Conservation (phyloP, 2,797 vertebrate species). For the Lacerta agilis region DNA sequence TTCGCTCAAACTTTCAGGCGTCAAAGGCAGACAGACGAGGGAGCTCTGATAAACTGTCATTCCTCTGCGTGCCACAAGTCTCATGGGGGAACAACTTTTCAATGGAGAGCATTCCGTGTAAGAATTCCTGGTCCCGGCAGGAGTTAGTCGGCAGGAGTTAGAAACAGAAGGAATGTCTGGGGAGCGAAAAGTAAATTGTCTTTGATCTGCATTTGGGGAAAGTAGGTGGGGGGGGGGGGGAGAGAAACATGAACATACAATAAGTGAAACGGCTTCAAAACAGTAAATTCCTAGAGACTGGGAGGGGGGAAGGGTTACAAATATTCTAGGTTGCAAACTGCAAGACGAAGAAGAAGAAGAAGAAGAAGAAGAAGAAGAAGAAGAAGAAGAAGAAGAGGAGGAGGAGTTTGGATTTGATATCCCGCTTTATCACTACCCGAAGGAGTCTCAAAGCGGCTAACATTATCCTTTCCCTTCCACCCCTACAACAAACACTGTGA, state of each 20-base stretch:
- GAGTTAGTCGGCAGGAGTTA: slow-evolving; percentile 72
- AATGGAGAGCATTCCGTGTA: slow-evolving; percentile 95
- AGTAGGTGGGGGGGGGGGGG: neutral
- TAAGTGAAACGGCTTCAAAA: neutral
- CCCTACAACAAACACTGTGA: no score
- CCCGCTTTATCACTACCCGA: no score
- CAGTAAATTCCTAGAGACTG: neutral
- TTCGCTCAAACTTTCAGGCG: slow-evolving; percentile 79
- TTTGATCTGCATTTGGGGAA: slow-evolving; percentile 80
- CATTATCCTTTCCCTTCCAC: no score
- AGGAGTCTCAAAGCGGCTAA: no score
- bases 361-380: no score
- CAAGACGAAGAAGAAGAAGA: neutral
- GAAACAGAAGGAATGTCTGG: slow-evolving; percentile 78
- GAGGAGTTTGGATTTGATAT: no score
- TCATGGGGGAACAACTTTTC: slow-evolving; percentile 85
- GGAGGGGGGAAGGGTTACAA: neutral
- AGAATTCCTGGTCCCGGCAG: slow-evolving; percentile 82
- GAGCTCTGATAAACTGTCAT: slow-evolving; percentile 74
- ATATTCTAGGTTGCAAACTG: neutral
- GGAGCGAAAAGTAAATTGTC: slow-evolving; percentile 79
- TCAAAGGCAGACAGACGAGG: slow-evolving; percentile 81
- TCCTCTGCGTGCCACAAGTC: slow-evolving; percentile 76
- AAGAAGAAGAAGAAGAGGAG: no score
- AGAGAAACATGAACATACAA: neutral